phyloP scores from a whole-genome alignment of 2,797 vertebrate species.

The Microchirus variegatus region DNA sequence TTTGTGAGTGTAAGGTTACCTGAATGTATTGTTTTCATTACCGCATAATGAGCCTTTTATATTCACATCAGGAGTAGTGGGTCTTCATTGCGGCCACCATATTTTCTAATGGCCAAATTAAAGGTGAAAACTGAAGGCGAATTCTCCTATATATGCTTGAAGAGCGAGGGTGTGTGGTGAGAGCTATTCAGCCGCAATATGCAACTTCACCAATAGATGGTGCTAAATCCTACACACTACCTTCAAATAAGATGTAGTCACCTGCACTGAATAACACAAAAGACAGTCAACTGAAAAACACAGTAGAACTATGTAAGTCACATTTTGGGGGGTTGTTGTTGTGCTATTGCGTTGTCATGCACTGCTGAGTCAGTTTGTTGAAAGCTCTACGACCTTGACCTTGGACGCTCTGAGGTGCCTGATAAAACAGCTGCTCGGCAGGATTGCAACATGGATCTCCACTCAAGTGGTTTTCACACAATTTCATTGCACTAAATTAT shows the following conservation, averaged over 20 bases:
- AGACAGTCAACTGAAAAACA: neutral
- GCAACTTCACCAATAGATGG: too few relatives aligned
- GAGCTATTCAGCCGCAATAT: too few relatives aligned
- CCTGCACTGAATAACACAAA: neutral
- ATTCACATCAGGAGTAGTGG: too few relatives aligned
- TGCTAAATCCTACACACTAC: neutral
- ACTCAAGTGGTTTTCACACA: constrained; percentile 52
- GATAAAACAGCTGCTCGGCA: constrained; percentile 27
- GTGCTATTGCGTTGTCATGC: constrained; percentile 24
- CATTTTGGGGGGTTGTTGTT: neutral
- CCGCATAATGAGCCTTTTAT: too few relatives aligned
- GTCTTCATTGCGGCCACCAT: too few relatives aligned
- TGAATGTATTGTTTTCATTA: neutral
- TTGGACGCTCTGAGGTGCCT: constrained; percentile 23
- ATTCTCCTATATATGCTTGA: too few relatives aligned
- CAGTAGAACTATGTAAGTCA: neutral
- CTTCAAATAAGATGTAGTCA: constrained; percentile 2
- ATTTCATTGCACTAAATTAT: constrained; percentile 69
- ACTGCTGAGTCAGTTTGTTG: constrained; percentile 9
- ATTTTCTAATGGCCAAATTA: too few relatives aligned
- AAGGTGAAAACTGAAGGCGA: too few relatives aligned
- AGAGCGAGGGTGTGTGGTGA: too few relatives aligned
- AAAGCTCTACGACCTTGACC: constrained; percentile 7
- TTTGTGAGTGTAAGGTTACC: neutral
- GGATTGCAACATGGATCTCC: constrained; percentile 44